These are phyloP conservation scores for Phrynocephalus vlangalii DNA, from an alignment of 2,797 vertebrate genomes.

Conservation along the genomic window DNA sequence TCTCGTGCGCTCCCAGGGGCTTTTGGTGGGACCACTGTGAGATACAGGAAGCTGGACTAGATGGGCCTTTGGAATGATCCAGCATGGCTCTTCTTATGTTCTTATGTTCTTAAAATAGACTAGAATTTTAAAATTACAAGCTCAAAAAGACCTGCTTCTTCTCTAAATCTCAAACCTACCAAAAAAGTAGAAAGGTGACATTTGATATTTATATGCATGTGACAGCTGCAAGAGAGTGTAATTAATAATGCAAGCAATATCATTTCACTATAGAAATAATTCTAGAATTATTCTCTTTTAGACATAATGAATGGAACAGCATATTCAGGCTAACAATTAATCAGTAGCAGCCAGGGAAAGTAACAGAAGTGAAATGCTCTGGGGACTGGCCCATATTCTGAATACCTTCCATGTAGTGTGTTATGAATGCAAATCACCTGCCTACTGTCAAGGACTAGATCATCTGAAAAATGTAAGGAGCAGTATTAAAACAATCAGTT, in stretches of 20 bases:
- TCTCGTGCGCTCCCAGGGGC: too few relatives aligned
- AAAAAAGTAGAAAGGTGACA: constrained; percentile 22
- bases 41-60: too few relatives aligned
- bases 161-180: accelerated
- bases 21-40: too few relatives aligned
- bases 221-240: constrained; percentile 46
- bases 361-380: constrained; percentile 47
- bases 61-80: too few relatives aligned
- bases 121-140: constrained; percentile 31
- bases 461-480: constrained; percentile 27
- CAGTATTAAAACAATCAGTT: not conserved
- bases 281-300: constrained; percentile 60
- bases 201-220: constrained; percentile 2
- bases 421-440: not conserved
- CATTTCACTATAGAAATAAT: constrained; percentile 47
- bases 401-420: constrained; percentile 49
- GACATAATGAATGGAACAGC: constrained; percentile 66
- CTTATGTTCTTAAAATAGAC: not conserved
- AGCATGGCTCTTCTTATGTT: too few relatives aligned
- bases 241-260: constrained; percentile 67
- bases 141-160: not conserved
- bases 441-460: constrained; percentile 18
- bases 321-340: constrained; percentile 65
- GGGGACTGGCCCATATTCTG: constrained; percentile 48
- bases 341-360: constrained; percentile 59